phyloP scores from a whole-genome alignment of 1,140 invertebrate genomes.

The Anoplolepis gracilipes region DNA sequence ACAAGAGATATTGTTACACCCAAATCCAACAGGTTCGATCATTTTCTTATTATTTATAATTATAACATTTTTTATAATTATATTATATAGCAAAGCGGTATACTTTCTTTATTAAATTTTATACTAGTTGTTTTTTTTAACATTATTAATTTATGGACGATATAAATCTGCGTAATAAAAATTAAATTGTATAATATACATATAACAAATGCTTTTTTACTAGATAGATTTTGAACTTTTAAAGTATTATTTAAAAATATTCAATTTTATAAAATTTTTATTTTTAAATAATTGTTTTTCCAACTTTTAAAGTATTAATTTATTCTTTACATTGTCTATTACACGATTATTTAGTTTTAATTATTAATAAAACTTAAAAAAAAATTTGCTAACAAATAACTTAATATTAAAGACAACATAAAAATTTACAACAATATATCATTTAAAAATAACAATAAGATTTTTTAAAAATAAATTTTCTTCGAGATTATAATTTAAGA shows the following conservation, averaged over 20 bases:
- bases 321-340: background rate
- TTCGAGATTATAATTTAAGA: background rate
- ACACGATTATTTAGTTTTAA: background rate
- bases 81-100: background rate
- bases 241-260: slow-evolving; percentile 1
- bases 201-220: too few species aligned
- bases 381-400: background rate
- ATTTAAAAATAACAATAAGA: too few species aligned
- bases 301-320: background rate
- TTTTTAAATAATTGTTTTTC: background rate
- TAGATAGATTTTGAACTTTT: background rate
- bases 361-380: background rate
- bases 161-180: background rate
- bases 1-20: slow-evolving; percentile 86
- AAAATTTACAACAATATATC: too few species aligned
- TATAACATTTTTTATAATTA: background rate
- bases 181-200: too few species aligned
- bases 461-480: background rate
- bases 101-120: background rate
- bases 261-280: background rate
- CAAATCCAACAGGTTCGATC: slow-evolving; percentile 83
- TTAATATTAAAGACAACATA: background rate
- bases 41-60: too few species aligned
- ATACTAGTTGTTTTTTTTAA: background rate
- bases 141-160: background rate